A percentile compares a stretch with the other conserved stretches of the same genome.
phyloP scores from a whole-genome alignment of 1,140 invertebrate species.

The Bombus waltoni region DNA sequence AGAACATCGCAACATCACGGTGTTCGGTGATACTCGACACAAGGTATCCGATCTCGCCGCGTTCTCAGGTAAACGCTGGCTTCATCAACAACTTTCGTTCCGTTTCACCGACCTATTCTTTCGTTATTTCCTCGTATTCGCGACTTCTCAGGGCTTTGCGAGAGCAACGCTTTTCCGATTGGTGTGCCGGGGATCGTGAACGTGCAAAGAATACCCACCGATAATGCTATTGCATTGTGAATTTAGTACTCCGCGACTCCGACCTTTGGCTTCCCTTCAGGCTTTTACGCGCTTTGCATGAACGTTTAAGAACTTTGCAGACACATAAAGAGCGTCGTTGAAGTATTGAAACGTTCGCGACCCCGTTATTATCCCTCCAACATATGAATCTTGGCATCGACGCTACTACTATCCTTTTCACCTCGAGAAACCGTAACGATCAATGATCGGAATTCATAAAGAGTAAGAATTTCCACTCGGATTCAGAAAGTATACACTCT shows the following conservation, averaged over 20 bases:
- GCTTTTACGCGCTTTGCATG: conserved; percentile 54
- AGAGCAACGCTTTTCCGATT: conserved; percentile 49
- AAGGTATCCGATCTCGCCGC: conserved; percentile 10
- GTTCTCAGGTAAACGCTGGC: background rate
- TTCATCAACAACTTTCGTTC: conserved; percentile 11
- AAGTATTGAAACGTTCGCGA: conserved; percentile 31
- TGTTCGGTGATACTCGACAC: background rate
- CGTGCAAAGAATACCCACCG: conserved; percentile 63
- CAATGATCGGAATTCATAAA: too few species aligned
- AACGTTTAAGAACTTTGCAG: conserved; percentile 53
- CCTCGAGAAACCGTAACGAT: background rate
- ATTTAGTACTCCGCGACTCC: conserved; percentile 55
- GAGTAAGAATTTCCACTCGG: too few species aligned
- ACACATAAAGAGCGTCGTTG: conserved; percentile 50
- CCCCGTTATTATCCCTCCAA: conserved; percentile 1
- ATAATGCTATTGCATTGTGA: conserved; percentile 66
- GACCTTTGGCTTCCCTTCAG: conserved; percentile 49
- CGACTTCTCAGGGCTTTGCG: conserved; percentile 44
- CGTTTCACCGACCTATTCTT: conserved; percentile 11
- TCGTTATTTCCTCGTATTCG: conserved; percentile 42
- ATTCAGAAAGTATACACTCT: too few species aligned
- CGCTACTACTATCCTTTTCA: background rate
- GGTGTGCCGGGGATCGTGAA: conserved; percentile 45
- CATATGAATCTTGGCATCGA: too few species aligned
- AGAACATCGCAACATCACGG: background rate